Evolutionary conservation across 2,888 invertebrate species (phyloP), one percentile per base, ranked within the genome.

Genomic region (Arge pagana): DNA sequence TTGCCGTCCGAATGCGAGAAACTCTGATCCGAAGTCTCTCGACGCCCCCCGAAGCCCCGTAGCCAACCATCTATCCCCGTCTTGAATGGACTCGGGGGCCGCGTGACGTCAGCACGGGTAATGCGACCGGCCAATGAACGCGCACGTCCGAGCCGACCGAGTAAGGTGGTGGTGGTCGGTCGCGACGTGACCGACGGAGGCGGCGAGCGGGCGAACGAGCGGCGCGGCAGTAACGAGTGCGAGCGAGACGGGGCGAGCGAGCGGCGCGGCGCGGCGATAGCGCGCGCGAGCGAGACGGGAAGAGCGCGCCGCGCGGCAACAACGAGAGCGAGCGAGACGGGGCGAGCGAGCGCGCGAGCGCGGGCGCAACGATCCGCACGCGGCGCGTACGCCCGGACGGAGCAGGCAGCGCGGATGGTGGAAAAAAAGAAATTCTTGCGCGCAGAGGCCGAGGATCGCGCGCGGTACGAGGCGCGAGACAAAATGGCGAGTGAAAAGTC

Each of bases 171-270:
- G n/a, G n/a, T n/a, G n/a, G n/a, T n/a, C n/a, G n/a, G n/a, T n/a
- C n/a, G n/a, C n/a, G n/a, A n/a, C n/a, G n/a, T n/a, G n/a, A n/a
- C n/a, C n/a, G n/a, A n/a, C n/a, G n/a, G n/a, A 39, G 45, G 43
- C 39, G 40, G 50, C 48, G 51, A 48, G 52, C 45, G 15, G 30
- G 35, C 50, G 52, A 52, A 39, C 53, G 52, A 45, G 41, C 54
- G 53, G 50, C 28, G 31, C 53, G 50, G 52, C 51, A 45, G 26
- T 39, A 50, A 35, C 39, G 40, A 43, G 18, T 40, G 13, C 33
- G 28, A 11, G 15, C 11, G 5, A 7, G 13, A 40, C 21, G 18
- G n/a, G 16, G n/a, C 19, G 4, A 18, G 48, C 5, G 19, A 36
- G 43, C 26, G 35, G 37, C 30, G 8, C 7, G 13, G 11, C 35